Evolutionary conservation across 2,797 vertebrate genomes (phyloP).

Genomic region (Enteromius thamalakanensis): DNA sequence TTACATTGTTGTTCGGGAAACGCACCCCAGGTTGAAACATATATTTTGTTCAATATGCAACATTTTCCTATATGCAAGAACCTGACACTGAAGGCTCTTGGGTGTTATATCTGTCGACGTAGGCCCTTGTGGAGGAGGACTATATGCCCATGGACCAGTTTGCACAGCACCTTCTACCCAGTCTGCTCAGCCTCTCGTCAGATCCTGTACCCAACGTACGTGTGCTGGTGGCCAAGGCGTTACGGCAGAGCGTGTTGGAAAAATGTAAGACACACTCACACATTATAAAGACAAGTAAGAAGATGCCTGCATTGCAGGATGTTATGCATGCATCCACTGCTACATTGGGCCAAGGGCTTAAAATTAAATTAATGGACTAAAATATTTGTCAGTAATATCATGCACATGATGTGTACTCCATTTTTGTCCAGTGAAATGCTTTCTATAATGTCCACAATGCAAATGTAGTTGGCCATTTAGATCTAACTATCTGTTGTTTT

Average conservation of each 20-base stretch:
- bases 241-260: conserved; percentile 86
- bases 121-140: conserved; percentile 86
- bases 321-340: background rate
- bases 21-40: background rate
- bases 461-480: background rate
- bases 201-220: conserved; percentile 89
- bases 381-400: background rate
- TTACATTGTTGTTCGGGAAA: too few species aligned
- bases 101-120: background rate
- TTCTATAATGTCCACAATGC: background rate
- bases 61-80: background rate
- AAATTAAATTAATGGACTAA: background rate
- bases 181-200: conserved; percentile 85
- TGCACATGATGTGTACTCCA: background rate
- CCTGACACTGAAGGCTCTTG: background rate
- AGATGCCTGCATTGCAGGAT: background rate
- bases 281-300: background rate
- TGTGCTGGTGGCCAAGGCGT: conserved; percentile 87
- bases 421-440: background rate
- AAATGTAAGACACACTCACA: conserved; percentile 77
- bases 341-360: background rate
- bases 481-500: too few species aligned
- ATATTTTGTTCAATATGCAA: background rate
- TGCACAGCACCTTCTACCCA: conserved; percentile 85
- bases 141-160: conserved; percentile 88